Evolutionary conservation across 2,888 invertebrate genomes (phyloP), one percentile per base, ranked within the genome.

Genomic region (Ophion ellenae): DNA sequence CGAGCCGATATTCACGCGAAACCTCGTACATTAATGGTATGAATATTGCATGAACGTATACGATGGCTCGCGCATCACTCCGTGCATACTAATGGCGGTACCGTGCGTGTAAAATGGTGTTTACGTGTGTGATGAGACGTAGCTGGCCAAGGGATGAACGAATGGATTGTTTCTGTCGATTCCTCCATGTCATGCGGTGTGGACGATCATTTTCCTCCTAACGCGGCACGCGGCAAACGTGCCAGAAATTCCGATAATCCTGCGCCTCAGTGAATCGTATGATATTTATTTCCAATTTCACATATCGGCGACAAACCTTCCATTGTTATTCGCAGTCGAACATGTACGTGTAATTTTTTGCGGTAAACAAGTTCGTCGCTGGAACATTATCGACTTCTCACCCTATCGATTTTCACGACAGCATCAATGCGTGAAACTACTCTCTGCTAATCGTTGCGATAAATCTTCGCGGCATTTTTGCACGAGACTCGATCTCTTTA

Each of bases 41-140:
- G 84, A 84, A 84, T 84, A 84, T 70, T 75, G 75, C 80, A 80
- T 74, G 61, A 36, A 75, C 64, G 66, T 40, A 57, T 70, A 70
- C 70, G 69, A 64, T 63, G 70, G 45, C 17, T 73, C 53, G 64
- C 70, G 80, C 69, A 53, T 84, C 74, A 79, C 74, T 69, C 53
- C 53, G 63, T 74, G 83, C 67, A 74, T 69, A 63, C 69, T 83
- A 83, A 78, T 83, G 69, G 67, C 67, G 40, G 69, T 67, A 67
- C 67, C 45, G 74, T 79, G 47, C 74, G 61, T 74, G 63, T n/a
- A 61, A 24, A 59, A n/a, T 59, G 59, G 66, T 71, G 66, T 59
- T 40, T 45, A 57, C 45, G 66, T 73, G 66, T 73, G 53, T 36
- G 53, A 79, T 69, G 78, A 61, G 53, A 17, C 47, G 59, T n/a